A percentile compares a stretch with the other conserved stretches of the same genome.
phyloP scores from a whole-genome alignment of 2,797 vertebrate genomes.

The Pangasius larnaudii region DNA sequence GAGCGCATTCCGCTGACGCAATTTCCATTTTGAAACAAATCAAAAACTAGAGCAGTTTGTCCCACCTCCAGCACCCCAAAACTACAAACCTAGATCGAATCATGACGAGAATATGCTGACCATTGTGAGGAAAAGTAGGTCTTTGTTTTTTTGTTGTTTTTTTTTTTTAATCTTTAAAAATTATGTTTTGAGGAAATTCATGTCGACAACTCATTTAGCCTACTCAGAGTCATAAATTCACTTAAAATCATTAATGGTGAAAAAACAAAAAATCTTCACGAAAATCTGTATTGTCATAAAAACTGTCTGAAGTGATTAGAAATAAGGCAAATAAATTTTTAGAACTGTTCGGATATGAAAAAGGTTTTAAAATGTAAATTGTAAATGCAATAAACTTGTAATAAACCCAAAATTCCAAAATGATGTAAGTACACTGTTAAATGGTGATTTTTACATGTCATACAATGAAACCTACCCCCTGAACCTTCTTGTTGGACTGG shows the following conservation, averaged over 20 bases:
- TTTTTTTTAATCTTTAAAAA: no score
- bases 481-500: conserved; percentile 78
- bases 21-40: no score
- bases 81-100: no score
- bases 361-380: not conserved
- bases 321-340: not conserved
- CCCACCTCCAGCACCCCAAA: no score
- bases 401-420: not conserved
- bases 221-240: no score
- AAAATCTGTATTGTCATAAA: not conserved
- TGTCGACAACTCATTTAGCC: no score
- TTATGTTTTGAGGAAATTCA: no score
- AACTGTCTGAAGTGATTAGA: not conserved
- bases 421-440: not conserved
- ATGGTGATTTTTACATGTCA: not conserved
- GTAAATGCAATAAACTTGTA: not conserved
- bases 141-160: no score
- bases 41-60: no score
- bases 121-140: no score
- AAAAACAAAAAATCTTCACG: not conserved
- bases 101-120: no score
- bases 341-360: not conserved
- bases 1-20: no score
- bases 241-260: not conserved
- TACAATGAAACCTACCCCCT: conserved; percentile 61